phyloP scores from a whole-genome alignment of 2,113 vertebrate genomes.

The Genyomyrus donnyi region DNA sequence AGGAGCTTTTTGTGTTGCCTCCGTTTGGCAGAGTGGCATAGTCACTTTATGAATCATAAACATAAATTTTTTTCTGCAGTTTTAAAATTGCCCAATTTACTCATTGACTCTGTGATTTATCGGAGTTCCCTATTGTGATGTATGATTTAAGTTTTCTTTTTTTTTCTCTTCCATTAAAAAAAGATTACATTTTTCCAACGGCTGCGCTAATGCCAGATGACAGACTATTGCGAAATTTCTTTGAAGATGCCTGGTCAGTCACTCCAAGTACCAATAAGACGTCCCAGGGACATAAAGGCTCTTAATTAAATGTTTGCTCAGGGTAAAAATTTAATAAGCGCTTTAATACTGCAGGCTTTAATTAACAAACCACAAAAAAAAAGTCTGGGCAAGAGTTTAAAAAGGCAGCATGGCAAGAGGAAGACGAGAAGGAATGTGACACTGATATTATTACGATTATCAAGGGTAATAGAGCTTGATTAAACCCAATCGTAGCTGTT shows the following conservation, averaged over 20 bases:
- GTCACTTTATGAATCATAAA: background rate
- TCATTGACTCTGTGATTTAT: background rate
- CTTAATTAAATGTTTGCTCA: slow-evolving; percentile 64
- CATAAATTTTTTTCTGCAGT: background rate
- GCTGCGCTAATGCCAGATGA: background rate
- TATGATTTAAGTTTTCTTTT: background rate
- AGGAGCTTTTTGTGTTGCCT: background rate
- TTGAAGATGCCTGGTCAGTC: background rate
- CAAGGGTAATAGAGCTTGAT: slow-evolving; percentile 42
- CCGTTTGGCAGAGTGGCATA: background rate
- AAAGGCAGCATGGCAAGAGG: slow-evolving; percentile 5
- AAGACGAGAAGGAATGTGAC: slow-evolving; percentile 21
- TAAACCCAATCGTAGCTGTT: slow-evolving; percentile 46
- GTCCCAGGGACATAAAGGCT: slow-evolving; percentile 53
- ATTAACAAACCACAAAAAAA: slow-evolving; percentile 58
- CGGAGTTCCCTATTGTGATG: background rate
- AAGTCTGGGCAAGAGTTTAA: background rate
- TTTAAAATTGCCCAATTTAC: background rate
- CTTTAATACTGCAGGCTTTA: slow-evolving; percentile 57
- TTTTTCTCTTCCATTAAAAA: background rate
- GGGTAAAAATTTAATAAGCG: slow-evolving; percentile 49
- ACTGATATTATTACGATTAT: slow-evolving; percentile 31
- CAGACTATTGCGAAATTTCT: slow-evolving; percentile 6
- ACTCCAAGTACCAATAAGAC: slow-evolving; percentile 23
- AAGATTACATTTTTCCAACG: background rate